Conservation (phyloP, 2,888 invertebrate species). For the Oxytorus armatus region DNA sequence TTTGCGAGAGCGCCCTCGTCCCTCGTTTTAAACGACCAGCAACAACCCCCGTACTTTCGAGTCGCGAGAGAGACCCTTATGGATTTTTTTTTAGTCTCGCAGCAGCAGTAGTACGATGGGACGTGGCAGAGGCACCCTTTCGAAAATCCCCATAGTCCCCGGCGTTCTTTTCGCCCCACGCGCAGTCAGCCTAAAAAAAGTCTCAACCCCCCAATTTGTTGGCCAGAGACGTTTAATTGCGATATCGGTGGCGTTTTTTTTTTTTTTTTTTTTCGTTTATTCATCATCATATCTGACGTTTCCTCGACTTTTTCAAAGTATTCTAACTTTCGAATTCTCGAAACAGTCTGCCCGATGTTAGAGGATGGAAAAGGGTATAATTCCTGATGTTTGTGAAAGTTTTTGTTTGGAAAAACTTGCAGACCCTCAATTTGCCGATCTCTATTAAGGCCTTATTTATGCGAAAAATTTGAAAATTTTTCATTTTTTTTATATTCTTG, state of each 20-base stretch:
- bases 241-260: conserved; percentile 75
- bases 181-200: conserved; percentile 76
- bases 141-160: conserved; percentile 69
- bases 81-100: conserved; percentile 80
- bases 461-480: too few species aligned
- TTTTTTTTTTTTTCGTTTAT: conserved; percentile 55
- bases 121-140: conserved; percentile 75
- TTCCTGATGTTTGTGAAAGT: too few species aligned
- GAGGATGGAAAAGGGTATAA: too few species aligned
- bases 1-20: conserved; percentile 66
- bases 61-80: conserved; percentile 78
- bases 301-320: conserved; percentile 50
- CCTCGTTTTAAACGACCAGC: conserved; percentile 68
- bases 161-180: conserved; percentile 70
- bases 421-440: too few species aligned
- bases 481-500: too few species aligned
- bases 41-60: conserved; percentile 71
- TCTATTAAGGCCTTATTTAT: too few species aligned
- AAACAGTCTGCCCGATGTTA: too few species aligned
- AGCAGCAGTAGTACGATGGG: conserved; percentile 65
- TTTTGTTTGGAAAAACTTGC: too few species aligned
- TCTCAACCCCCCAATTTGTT: conserved; percentile 82
- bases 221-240: conserved; percentile 82
- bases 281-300: neutral
- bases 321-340: neutral